Conservation (phyloP, 30 jellyfish, hydroid and myxozoan species). For the Cassiopea andromeda region DNA sequence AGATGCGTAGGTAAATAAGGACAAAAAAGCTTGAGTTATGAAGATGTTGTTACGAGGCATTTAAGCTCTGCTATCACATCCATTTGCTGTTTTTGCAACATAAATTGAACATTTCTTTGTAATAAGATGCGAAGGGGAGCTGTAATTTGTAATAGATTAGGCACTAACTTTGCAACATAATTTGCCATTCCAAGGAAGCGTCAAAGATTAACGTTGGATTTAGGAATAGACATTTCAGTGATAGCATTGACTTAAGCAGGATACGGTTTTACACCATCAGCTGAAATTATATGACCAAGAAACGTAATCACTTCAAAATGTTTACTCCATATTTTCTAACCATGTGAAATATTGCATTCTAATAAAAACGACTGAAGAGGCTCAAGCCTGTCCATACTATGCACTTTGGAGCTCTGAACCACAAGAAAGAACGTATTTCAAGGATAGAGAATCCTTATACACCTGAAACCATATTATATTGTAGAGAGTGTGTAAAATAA, state of each 20-base stretch:
- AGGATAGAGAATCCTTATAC: too few relatives aligned
- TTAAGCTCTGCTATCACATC: slow-evolving; percentile 58
- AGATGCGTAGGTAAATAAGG: slow-evolving; percentile 51
- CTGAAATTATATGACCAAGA: too few relatives aligned
- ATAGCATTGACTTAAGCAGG: too few relatives aligned
- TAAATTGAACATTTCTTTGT: slow-evolving; percentile 31
- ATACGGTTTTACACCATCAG: too few relatives aligned
- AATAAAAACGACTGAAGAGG: slow-evolving; percentile 4
- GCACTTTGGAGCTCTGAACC: too few relatives aligned
- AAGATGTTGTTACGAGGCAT: slow-evolving; percentile 33
- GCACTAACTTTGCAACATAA: slow-evolving; percentile 28
- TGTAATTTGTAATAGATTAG: slow-evolving; percentile 26
- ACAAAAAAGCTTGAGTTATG: slow-evolving; percentile 25
- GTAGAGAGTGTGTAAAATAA: too few relatives aligned
- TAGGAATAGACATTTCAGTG: too few relatives aligned
- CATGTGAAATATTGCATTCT: slow-evolving; percentile 54
- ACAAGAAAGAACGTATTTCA: too few relatives aligned
- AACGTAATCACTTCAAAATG: too few relatives aligned
- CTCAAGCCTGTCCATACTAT: neutral
- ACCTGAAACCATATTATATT: too few relatives aligned
- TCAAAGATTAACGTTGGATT: too few relatives aligned
- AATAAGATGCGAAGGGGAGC: slow-evolving; percentile 15
- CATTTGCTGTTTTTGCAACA: slow-evolving; percentile 45
- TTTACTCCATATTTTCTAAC: slow-evolving; percentile 53
- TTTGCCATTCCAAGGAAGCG: too few relatives aligned